phyloP scores from a whole-genome alignment of 2,797 vertebrate genomes.

The Molossus alvarezi region DNA sequence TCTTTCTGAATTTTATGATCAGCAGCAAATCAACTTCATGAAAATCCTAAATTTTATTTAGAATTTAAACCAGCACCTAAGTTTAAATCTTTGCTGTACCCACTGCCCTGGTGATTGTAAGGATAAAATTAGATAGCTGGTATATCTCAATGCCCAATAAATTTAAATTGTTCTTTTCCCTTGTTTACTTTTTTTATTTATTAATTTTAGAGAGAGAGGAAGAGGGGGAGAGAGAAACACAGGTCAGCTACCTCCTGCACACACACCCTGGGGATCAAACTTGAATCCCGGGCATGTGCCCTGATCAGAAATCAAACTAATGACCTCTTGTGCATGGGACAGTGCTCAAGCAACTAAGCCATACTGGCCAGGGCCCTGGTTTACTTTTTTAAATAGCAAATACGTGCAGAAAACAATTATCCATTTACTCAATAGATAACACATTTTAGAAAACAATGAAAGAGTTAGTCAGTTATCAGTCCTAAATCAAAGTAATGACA shows the following conservation, averaged over 20 bases:
- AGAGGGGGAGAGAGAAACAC: too few species aligned
- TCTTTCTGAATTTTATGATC: background rate
- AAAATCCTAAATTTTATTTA: background rate
- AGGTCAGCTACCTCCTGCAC: too few species aligned
- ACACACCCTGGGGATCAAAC: too few species aligned
- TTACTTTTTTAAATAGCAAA: conserved; percentile 36
- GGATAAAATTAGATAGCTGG: background rate
- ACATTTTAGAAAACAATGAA: conserved; percentile 60
- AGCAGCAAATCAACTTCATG: conserved; percentile 3
- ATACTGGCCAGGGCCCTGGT: background rate
- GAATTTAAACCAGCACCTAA: background rate
- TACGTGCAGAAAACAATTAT: conserved; percentile 11
- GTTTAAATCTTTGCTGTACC: background rate
- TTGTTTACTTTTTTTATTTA: background rate
- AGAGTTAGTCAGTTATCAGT: background rate
- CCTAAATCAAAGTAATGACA: conserved; percentile 8
- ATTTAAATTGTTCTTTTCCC: conserved; percentile 25
- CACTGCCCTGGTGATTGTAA: background rate
- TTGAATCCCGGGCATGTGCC: too few species aligned
- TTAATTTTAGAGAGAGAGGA: too few species aligned
- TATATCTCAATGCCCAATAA: background rate
- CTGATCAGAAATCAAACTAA: too few species aligned
- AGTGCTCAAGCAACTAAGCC: too few species aligned
- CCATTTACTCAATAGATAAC: conserved; percentile 47
- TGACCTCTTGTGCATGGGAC: too few species aligned